Percentiles rank a stretch among this genome's conserved stretches.
phyloP scores from a whole-genome alignment of 1,140 invertebrate genomes.

The Listronotus oregonensis region DNA sequence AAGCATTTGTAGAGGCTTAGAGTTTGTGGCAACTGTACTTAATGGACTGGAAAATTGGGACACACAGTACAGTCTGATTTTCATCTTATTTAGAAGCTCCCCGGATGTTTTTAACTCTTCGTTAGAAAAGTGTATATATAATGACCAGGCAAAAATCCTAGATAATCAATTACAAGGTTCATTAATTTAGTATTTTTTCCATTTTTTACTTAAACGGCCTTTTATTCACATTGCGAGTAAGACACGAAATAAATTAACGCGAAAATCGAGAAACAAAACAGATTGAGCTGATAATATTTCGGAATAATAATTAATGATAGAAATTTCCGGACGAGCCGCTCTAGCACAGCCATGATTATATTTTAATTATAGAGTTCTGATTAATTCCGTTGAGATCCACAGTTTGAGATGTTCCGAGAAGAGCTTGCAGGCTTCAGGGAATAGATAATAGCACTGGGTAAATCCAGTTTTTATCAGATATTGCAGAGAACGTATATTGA shows the following conservation, averaged over 20 bases:
- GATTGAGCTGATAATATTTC: conserved; percentile 12
- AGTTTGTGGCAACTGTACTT: too few species aligned
- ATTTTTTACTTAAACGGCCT: too few species aligned
- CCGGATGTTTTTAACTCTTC: too few species aligned
- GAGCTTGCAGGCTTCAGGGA: not conserved
- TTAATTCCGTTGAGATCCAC: conserved; percentile 23
- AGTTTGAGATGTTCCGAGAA: conserved; percentile 20
- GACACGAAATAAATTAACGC: too few species aligned
- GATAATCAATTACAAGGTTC: not conserved
- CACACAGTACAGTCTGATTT: too few species aligned
- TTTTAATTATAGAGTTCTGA: conserved; percentile 28
- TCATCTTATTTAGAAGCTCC: too few species aligned
- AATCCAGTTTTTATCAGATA: not conserved
- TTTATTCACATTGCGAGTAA: too few species aligned
- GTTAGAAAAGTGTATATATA: too few species aligned
- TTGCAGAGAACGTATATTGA: too few species aligned
- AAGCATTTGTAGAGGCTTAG: too few species aligned
- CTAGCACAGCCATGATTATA: conserved; percentile 18
- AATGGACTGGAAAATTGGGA: too few species aligned
- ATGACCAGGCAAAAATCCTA: too few species aligned
- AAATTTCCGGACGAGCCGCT: conserved; percentile 14
- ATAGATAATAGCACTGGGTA: not conserved
- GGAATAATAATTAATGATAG: conserved; percentile 22
- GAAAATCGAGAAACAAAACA: conserved; percentile 3
- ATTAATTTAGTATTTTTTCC: not conserved